Evolutionary conservation across 2,888 invertebrate genomes (phyloP).

Genomic region (Shargacucullia verbasci): DNA sequence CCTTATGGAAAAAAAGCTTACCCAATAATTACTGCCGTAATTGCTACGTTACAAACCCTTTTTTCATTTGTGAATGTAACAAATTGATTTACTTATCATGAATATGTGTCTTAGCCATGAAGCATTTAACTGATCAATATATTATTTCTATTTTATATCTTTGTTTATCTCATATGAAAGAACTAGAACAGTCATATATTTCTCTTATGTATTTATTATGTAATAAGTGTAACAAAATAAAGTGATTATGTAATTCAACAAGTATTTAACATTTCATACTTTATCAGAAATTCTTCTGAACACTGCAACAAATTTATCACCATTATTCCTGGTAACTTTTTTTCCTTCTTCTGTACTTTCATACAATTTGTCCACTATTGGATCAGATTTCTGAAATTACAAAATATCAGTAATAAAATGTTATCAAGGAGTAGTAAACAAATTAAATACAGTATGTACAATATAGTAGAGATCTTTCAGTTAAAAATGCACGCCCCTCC

Average conservation of each 20-base stretch:
- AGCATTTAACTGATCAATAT: background rate
- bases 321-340: constrained; percentile 98
- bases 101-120: too few species aligned
- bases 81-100: background rate
- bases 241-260: constrained; percentile 35
- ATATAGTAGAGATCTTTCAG: too few species aligned
- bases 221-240: constrained; percentile 44
- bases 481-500: too few species aligned
- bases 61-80: background rate
- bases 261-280: constrained; percentile 39
- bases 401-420: too few species aligned
- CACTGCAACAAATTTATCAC: constrained; percentile 97
- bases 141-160: background rate
- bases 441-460: too few species aligned
- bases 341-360: constrained; percentile 99
- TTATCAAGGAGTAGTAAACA: too few species aligned
- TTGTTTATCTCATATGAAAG: constrained; percentile 2
- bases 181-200: constrained; percentile 1
- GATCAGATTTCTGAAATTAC: constrained; percentile 92
- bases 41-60: background rate
- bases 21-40: constrained; percentile 40
- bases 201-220: constrained; percentile 40
- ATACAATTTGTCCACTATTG: constrained; percentile 96
- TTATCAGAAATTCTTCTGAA: constrained; percentile 90
- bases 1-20: constrained; percentile 78